Evolutionary conservation across 1,140 invertebrate genomes (phyloP), one percentile per base, ranked within the genome.

Genomic region (Dysdera silvatica): DNA sequence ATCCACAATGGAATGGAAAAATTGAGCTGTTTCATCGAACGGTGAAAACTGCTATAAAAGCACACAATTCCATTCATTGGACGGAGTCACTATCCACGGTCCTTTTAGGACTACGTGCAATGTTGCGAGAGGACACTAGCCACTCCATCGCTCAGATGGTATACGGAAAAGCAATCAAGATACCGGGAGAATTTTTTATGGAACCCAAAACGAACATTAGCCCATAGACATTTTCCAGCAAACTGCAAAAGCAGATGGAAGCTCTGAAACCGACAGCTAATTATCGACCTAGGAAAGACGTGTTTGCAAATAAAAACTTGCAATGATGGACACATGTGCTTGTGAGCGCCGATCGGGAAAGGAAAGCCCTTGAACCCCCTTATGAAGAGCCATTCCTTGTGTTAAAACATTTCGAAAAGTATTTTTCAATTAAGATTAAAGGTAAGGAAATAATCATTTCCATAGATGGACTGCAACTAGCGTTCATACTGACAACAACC

Each of bases 1-100:
- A 60, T 43, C 76, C 73, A 8, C 66, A 68, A 12, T 16, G 70
- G 8, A 78, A 78, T 63, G 75, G 72, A 54, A 47, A 72, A 16
- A 41, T 63, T 8, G 70, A 71, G 37, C 58, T 62, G 20, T 62
- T 71, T 23, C 70, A 72, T 45, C 20, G 55, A 4, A 60, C 57
- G 0, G 32, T 72, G 0, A 67, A 68, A 23, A 4, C 43, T 10
- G 65, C 65, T 49, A 37, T 74, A 8, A 53, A 23, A 23, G 14
- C 5, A 2, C 53, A 43, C 23, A 29, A 49, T 28, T 18, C 8
- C 35, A 49, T 49, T 24, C 5, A 4, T 23, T 8, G 47, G 47
- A 49, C 8, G 24, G 23, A 49, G 29, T 4, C 26, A 26, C 20
- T 49, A 49, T 28, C 48, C 2, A 52, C 31, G 14, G 29, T 32